A percentile compares a stretch with the other conserved stretches of the same genome.
These are phyloP conservation scores for cattle (Bos taurus) DNA, from an alignment of 2,113 vertebrate species.

Conservation along the genomic window DNA sequence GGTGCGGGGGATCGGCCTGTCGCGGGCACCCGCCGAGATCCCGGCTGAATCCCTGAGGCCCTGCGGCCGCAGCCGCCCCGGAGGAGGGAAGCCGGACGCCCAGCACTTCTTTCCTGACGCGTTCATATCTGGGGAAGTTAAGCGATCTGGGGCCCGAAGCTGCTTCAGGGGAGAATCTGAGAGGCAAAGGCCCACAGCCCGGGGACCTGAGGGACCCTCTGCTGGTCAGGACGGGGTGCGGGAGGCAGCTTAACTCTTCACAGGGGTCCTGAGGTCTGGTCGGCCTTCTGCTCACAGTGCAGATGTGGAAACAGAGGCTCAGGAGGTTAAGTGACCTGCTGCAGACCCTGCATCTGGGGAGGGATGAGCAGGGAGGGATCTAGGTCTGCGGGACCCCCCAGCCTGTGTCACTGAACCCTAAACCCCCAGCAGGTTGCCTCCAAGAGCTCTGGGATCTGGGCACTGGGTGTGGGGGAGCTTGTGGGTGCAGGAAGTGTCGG, in stretches of 20 bases:
- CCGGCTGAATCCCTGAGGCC: not conserved
- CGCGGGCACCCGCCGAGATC: conserved; percentile 57
- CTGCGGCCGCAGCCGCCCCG: not conserved
- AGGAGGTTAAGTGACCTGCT: not conserved
- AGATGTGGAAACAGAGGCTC: not conserved
- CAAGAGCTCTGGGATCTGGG: not conserved
- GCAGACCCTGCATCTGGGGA: rapidly evolving
- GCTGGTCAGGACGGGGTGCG: not conserved
- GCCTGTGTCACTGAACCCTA: too few relatives aligned
- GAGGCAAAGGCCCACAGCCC: not conserved
- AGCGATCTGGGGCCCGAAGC: not conserved
- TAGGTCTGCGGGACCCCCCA: not conserved
- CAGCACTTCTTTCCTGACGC: not conserved
- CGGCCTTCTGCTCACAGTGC: not conserved
- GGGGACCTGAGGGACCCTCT: too few relatives aligned
- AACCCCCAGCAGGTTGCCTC: not conserved
- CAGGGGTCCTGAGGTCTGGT: not conserved
- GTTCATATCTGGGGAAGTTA: too few relatives aligned
- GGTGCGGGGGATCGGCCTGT: conserved; percentile 65
- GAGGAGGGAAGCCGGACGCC: not conserved
- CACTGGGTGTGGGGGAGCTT: not conserved
- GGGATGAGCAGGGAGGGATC: not conserved
- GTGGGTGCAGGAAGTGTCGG: not conserved
- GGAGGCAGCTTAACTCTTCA: not conserved
- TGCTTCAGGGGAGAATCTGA: too few relatives aligned